Percentiles rank a stretch among this genome's conserved stretches.
phyloP scores from a whole-genome alignment of 2,113 vertebrate species.

The Alouatta palliata region DNA sequence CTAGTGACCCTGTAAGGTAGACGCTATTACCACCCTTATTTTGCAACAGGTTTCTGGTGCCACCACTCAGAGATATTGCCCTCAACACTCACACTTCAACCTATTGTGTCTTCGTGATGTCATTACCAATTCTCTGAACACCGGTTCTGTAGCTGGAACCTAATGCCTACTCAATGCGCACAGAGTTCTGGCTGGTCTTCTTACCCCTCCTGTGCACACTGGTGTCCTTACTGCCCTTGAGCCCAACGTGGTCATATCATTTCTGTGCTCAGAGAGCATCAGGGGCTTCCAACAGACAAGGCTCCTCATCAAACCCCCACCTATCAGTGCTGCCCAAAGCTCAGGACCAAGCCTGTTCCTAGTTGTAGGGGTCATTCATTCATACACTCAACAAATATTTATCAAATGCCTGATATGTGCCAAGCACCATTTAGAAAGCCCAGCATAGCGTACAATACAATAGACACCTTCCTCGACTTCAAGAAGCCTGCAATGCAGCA shows the following conservation, averaged over 20 bases:
- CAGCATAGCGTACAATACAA: background rate
- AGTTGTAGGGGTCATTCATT: background rate
- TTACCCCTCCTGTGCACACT: background rate
- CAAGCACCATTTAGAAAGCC: background rate
- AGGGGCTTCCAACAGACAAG: background rate
- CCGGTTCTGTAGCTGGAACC: background rate
- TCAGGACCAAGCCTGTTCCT: background rate
- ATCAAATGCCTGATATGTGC: background rate
- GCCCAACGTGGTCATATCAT: background rate
- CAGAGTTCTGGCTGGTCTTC: background rate
- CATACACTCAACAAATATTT: background rate
- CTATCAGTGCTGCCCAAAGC: background rate
- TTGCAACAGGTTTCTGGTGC: background rate
- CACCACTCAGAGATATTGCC: background rate
- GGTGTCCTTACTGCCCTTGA: background rate
- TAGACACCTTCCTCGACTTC: background rate
- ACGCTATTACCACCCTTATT: background rate
- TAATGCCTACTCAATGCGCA: background rate
- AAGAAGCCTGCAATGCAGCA: background rate
- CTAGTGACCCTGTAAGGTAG: background rate
- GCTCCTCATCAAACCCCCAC: background rate
- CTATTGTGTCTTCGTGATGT: background rate
- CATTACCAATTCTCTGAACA: background rate
- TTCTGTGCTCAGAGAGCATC: constrained; percentile 12
- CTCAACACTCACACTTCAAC: background rate